Evolutionary conservation across 1,140 invertebrate genomes (phyloP).

Genomic region (Daktulosphaira vitifoliae): DNA sequence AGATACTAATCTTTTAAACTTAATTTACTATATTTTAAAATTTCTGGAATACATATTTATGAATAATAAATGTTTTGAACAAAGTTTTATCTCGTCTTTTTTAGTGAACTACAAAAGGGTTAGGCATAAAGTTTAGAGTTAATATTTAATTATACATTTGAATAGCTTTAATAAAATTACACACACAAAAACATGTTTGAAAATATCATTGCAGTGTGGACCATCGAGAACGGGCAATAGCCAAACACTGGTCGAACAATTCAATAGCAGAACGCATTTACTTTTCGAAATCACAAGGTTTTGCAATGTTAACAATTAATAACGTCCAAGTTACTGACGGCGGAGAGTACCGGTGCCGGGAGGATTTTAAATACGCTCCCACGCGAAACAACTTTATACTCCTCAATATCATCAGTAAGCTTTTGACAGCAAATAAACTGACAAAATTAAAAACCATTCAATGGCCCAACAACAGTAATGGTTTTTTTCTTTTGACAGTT

Average conservation of each 20-base stretch:
- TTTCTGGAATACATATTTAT: no score
- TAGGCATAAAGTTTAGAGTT: no score
- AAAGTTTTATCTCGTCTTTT: no score
- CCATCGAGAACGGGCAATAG: not conserved
- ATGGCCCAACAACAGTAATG: no score
- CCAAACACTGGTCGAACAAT: not conserved
- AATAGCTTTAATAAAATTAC: no score
- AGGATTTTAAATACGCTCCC: conserved; percentile 71
- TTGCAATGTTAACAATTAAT: conserved; percentile 54
- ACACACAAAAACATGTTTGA: no score
- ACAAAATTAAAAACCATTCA: no score
- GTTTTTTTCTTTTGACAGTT: not conserved
- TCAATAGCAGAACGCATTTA: not conserved
- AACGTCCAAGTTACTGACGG: conserved; percentile 57
- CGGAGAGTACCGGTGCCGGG: conserved; percentile 65
- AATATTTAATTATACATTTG: no score
- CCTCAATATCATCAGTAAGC: conserved; percentile 65
- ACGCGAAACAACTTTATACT: conserved; percentile 70
- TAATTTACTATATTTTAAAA: no score
- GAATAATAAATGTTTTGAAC: no score
- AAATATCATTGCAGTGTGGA: conserved; percentile 4
- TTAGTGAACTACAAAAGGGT: no score
- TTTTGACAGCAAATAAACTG: no score
- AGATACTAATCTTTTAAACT: not conserved
- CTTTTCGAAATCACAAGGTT: conserved; percentile 36